These are phyloP conservation scores for Campylomormyrus tamandua DNA, from an alignment of 2,113 vertebrate genomes.

Conservation along the genomic window DNA sequence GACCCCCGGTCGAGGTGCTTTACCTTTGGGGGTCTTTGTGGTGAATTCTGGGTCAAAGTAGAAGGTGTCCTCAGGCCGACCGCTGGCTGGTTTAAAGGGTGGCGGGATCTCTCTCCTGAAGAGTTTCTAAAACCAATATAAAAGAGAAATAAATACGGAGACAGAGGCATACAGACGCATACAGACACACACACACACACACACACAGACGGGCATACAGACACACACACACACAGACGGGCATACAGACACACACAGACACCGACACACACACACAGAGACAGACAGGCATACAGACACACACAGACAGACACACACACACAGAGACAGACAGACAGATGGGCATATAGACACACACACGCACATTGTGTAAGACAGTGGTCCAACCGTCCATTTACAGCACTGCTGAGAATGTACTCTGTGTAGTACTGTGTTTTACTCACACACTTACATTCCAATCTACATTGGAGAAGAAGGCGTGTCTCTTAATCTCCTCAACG, in stretches of 20 bases:
- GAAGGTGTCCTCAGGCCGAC: constrained; percentile 82
- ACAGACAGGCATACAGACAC: background rate
- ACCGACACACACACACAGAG: no score
- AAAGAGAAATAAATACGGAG: constrained; percentile 6
- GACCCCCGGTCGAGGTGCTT: background rate
- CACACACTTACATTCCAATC: constrained; percentile 74
- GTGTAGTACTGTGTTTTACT: background rate
- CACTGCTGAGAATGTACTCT: background rate
- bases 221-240: no score
- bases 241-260: no score
- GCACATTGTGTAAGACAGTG: no score
- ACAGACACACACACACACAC: no score
- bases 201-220: no score
- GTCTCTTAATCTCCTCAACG: constrained; percentile 77
- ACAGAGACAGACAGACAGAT: background rate
- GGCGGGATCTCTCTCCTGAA: constrained; percentile 81
- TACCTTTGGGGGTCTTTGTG: constrained; percentile 87
- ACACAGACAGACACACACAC: no score
- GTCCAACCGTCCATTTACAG: background rate
- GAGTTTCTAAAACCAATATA: constrained; percentile 65
- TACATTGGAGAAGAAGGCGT: constrained; percentile 68
- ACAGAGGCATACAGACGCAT: background rate
- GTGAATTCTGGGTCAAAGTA: constrained; percentile 89
- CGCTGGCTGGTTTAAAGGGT: constrained; percentile 81
- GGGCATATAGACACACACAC: no score